These are phyloP conservation scores for Ammodytes marinus DNA, from an alignment of 2,113 vertebrate genomes.

Conservation along the genomic window DNA sequence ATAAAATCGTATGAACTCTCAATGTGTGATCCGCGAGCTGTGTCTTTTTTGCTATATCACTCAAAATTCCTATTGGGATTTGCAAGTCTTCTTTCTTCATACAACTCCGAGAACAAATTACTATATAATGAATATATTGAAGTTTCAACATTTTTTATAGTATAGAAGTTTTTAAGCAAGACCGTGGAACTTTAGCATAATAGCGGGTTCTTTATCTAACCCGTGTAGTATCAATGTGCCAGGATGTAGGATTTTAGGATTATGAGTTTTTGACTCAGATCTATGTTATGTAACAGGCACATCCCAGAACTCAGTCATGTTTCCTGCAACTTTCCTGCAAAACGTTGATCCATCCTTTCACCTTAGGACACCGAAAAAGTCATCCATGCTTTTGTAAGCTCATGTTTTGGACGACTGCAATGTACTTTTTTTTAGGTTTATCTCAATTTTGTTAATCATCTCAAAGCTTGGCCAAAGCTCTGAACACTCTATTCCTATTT, in stretches of 20 bases:
- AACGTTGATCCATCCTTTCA: background rate
- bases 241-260: background rate
- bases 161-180: background rate
- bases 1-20: background rate
- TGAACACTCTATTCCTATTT: background rate
- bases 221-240: too few species aligned
- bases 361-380: background rate
- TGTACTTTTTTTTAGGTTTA: background rate
- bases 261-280: too few species aligned
- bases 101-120: background rate
- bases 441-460: background rate
- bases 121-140: background rate
- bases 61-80: background rate
- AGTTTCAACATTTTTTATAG: background rate
- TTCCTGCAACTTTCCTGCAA: background rate
- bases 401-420: background rate
- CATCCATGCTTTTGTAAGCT: background rate
- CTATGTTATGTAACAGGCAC: too few species aligned
- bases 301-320: background rate
- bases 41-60: background rate
- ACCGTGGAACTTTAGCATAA: background rate
- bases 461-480: background rate
- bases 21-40: background rate
- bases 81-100: background rate
- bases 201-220: too few species aligned